Evolutionary conservation across 2,113 vertebrate species (phyloP), one percentile per base, ranked within the genome.

Genomic region (Monopterus albus): DNA sequence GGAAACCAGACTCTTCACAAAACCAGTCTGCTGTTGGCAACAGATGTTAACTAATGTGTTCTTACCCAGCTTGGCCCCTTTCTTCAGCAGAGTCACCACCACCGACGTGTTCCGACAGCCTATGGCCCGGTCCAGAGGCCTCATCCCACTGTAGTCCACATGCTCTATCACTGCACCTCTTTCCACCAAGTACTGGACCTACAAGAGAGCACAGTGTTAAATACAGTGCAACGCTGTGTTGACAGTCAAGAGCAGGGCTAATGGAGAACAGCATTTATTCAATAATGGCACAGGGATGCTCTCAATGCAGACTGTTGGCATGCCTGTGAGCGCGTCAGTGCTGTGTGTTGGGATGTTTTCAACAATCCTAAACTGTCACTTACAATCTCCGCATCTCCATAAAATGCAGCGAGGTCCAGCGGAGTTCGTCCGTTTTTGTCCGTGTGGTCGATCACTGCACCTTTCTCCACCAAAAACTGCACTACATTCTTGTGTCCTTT

Each of bases 171-270:
- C 91, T 0, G 98, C 98, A 77, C 98, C 98, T 63, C 94, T 95
- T 71, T 99, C 98, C n/a, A 99, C 96, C 88, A 99, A 90, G 82
- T 97, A 98, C 90, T 97, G 95, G 79, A 99, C 97, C 98, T 99
- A 69, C 5, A 52, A 6, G 33, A 75, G 8, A 20, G 17, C 35
- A 35, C 38, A 11, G 46, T 1, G 28, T 70, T 36, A 38, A 26
- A 72, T 35, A 64, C 35, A 23, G 33, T 12, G 2, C 15, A 40
- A 51, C 57, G 43, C 20, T 2, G 47, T 12, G 43, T 6, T 38
- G 12, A 31, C 20, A 51, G 71, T 62, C 18, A 18, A 3, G 43
- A 47, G 59, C 51, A 6, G 7, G 11, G 18, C 45, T 81, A 85
- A 85, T 36, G 6, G 31, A 18, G 20, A 52, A 47, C 68, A 2